These are phyloP conservation scores for Sorex fumeus DNA, from an alignment of 2,113 vertebrate genomes.

Conservation along the genomic window DNA sequence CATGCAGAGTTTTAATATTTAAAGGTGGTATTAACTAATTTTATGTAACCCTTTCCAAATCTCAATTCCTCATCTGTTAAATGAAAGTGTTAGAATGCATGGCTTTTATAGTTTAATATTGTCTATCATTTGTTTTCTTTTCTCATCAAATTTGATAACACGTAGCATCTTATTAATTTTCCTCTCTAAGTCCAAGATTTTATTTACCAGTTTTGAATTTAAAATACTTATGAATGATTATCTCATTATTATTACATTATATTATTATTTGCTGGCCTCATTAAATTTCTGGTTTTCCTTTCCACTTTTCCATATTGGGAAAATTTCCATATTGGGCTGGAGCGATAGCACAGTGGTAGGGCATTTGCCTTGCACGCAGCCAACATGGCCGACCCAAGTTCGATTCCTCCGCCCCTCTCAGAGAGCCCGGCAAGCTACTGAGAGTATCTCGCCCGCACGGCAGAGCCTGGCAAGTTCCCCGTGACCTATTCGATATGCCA, in stretches of 20 bases:
- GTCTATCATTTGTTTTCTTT: not conserved
- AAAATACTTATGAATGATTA: constrained; percentile 31
- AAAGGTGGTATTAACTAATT: not conserved
- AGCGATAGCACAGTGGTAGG: too few species aligned
- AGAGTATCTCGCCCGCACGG: too few species aligned
- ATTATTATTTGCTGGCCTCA: not conserved
- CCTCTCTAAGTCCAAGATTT: not conserved
- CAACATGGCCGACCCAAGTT: too few species aligned
- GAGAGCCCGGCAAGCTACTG: too few species aligned
- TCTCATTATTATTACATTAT: too few species aligned
- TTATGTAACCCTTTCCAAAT: constrained; percentile 23
- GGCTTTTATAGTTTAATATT: not conserved
- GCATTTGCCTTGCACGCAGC: too few species aligned
- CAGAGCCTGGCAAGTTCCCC: too few species aligned
- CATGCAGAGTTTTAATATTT: constrained; percentile 13
- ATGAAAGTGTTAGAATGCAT: not conserved
- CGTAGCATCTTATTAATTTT: not conserved
- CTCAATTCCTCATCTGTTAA: constrained; percentile 43
- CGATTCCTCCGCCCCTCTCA: too few species aligned
- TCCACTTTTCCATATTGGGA: not conserved
- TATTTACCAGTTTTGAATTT: constrained; percentile 31
- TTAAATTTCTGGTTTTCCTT: not conserved
- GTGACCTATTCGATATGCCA: too few species aligned
- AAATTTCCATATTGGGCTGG: too few species aligned
- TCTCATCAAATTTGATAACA: not conserved